These are phyloP conservation scores for Cygnus olor DNA, from an alignment of 2,797 vertebrate genomes.

Conservation along the genomic window DNA sequence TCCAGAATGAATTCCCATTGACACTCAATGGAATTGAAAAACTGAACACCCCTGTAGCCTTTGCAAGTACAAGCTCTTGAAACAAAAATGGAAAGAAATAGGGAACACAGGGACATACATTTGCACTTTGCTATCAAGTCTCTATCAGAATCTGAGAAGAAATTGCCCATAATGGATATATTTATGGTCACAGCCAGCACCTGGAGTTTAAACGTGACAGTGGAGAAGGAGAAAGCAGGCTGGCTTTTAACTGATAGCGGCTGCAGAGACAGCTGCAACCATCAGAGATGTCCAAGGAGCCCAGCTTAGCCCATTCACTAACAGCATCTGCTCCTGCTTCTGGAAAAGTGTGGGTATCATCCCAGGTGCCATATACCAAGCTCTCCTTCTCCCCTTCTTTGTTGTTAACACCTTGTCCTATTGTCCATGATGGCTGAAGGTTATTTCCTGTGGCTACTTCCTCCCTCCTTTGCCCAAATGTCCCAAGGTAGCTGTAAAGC, in stretches of 20 bases:
- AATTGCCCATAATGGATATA: not conserved
- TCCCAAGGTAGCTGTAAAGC: not conserved
- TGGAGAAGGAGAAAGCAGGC: not conserved
- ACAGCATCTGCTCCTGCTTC: not conserved
- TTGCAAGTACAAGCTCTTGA: not conserved
- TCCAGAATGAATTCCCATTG: not conserved
- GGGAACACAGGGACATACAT: not conserved
- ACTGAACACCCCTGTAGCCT: not conserved
- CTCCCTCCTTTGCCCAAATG: not conserved
- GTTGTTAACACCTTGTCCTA: not conserved
- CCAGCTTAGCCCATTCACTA: not conserved
- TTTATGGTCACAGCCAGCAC: not conserved
- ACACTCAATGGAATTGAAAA: not conserved
- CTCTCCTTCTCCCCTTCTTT: not conserved
- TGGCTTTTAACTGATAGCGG: not conserved
- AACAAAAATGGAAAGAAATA: not conserved
- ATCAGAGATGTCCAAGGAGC: not conserved
- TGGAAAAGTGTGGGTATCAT: not conserved
- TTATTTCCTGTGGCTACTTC: not conserved
- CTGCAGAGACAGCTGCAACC: not conserved
- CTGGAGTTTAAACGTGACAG: not conserved
- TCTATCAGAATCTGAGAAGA: not conserved
- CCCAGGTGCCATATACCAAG: not conserved
- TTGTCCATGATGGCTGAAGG: not conserved
- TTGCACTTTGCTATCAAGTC: not conserved